Evolutionary conservation across 2,797 vertebrate genomes (phyloP).

Genomic region (Vultur gryphus): DNA sequence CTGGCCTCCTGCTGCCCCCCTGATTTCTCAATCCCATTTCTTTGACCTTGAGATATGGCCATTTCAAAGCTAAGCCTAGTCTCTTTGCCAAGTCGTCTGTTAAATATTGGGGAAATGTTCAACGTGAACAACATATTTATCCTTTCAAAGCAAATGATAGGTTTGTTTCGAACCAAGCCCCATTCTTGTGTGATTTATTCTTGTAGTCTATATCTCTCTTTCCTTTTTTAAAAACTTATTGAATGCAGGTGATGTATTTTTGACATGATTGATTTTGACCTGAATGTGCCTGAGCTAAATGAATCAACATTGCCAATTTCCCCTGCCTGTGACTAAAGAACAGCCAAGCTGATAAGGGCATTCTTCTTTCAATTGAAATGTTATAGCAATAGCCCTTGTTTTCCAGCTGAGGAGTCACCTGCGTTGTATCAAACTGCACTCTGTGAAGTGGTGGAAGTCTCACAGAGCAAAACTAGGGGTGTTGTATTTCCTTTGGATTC

Average conservation of each 20-base stretch:
- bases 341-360: slow-evolving; percentile 34
- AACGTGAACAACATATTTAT: slow-evolving; percentile 32
- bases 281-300: slow-evolving; percentile 70
- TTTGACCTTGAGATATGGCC: not conserved
- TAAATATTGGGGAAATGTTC: not conserved
- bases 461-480: not conserved
- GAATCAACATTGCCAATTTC: slow-evolving; percentile 71
- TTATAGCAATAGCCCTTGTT: not conserved
- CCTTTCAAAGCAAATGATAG: slow-evolving; percentile 52
- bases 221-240: slow-evolving; percentile 11
- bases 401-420: not conserved
- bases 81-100: not conserved
- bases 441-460: not conserved
- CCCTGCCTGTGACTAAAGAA: slow-evolving; percentile 49
- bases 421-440: not conserved
- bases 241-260: slow-evolving; percentile 70
- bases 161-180: slow-evolving; percentile 56
- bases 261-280: slow-evolving; percentile 79
- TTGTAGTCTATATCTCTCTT: slow-evolving; percentile 42
- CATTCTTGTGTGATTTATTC: slow-evolving; percentile 65
- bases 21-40: not conserved
- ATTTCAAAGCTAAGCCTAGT: not conserved
- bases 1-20: not conserved
- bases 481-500: not conserved
- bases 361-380: slow-evolving; percentile 51